A percentile compares a stretch with the other conserved stretches of the same genome.
Evolutionary conservation across 1,140 invertebrate species (phyloP).

Genomic region (Ips typographus): DNA sequence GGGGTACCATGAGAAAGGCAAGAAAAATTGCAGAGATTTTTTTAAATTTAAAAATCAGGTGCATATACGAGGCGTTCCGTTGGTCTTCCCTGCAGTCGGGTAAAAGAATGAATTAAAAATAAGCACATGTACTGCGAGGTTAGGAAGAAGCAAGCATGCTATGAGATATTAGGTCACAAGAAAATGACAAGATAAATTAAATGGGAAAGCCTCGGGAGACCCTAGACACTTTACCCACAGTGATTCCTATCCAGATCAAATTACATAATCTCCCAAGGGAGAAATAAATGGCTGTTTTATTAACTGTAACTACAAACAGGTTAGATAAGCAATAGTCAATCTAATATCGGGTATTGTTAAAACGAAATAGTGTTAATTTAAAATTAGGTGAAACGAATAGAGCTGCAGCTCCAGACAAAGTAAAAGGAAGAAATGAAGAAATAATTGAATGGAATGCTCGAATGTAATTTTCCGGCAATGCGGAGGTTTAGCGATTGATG

Average conservation of each 20-base stretch:
- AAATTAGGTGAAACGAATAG: neutral
- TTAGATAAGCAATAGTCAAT: neutral
- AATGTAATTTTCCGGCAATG: conserved; percentile 24
- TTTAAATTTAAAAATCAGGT: too few relatives aligned
- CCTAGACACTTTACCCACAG: conserved; percentile 5
- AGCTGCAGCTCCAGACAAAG: neutral
- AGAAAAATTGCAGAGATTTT: too few relatives aligned
- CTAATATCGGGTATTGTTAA: neutral
- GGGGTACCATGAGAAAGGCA: too few relatives aligned
- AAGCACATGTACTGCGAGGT: too few relatives aligned
- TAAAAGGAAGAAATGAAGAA: conserved; percentile 9
- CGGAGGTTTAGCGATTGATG: conserved; percentile 27
- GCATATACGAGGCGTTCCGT: too few relatives aligned
- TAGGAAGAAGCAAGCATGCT: neutral
- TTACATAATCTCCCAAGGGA: conserved; percentile 7
- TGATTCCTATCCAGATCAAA: conserved; percentile 15
- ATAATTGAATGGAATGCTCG: conserved; percentile 1
- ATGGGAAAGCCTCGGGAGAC: neutral
- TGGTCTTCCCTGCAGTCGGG: too few relatives aligned
- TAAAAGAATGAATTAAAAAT: too few relatives aligned
- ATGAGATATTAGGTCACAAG: conserved; percentile 9
- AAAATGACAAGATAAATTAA: conserved; percentile 14
- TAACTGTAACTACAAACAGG: conserved; percentile 5
- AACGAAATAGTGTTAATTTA: conserved; percentile 1
- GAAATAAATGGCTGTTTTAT: conserved; percentile 10